A percentile compares a stretch with the other conserved stretches of the same genome.
Evolutionary conservation across 2,888 invertebrate species (phyloP).

Genomic region (Monoplex corrugatus): DNA sequence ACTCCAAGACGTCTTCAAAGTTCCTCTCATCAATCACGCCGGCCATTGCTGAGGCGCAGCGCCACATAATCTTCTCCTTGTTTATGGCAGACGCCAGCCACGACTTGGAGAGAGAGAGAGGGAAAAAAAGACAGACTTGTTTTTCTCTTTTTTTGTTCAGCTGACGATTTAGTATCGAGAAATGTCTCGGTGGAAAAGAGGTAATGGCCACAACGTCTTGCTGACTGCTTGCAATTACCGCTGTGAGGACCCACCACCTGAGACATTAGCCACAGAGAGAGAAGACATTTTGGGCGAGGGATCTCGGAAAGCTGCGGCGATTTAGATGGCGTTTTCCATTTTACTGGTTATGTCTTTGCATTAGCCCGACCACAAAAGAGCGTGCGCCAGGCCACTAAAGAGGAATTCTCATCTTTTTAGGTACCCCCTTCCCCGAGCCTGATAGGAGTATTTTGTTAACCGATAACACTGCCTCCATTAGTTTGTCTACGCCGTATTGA

Average conservation of each 20-base stretch:
- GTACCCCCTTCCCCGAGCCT: slow-evolving; percentile 7
- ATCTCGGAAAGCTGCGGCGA: slow-evolving; percentile 40
- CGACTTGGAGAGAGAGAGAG: slow-evolving; percentile 18
- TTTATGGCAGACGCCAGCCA: slow-evolving; percentile 9
- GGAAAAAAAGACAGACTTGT: not conserved
- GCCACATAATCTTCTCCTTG: slow-evolving; percentile 39
- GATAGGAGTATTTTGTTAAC: slow-evolving; percentile 35
- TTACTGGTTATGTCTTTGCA: slow-evolving; percentile 34
- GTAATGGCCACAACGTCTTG: slow-evolving; percentile 33
- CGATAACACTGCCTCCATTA: slow-evolving; percentile 16
- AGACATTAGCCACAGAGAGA: slow-evolving; percentile 36
- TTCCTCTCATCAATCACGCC: slow-evolving; percentile 33
- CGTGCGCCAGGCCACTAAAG: slow-evolving; percentile 41
- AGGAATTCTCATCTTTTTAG: slow-evolving; percentile 11
- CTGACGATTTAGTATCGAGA: slow-evolving; percentile 41
- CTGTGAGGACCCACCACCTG: slow-evolving; percentile 30
- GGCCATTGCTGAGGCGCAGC: slow-evolving; percentile 6
- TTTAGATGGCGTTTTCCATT: slow-evolving; percentile 42
- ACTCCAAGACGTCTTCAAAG: slow-evolving; percentile 1
- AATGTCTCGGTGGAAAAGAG: slow-evolving; percentile 26
- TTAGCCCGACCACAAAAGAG: slow-evolving; percentile 39
- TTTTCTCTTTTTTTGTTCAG: slow-evolving; percentile 18
- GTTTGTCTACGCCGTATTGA: slow-evolving; percentile 37
- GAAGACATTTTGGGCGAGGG: slow-evolving; percentile 38
- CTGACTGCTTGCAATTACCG: slow-evolving; percentile 39